Base-by-base conservation (phyloP, 53 echinoderm and acorn worm species). In the Echinarachnius parma region DNA sequence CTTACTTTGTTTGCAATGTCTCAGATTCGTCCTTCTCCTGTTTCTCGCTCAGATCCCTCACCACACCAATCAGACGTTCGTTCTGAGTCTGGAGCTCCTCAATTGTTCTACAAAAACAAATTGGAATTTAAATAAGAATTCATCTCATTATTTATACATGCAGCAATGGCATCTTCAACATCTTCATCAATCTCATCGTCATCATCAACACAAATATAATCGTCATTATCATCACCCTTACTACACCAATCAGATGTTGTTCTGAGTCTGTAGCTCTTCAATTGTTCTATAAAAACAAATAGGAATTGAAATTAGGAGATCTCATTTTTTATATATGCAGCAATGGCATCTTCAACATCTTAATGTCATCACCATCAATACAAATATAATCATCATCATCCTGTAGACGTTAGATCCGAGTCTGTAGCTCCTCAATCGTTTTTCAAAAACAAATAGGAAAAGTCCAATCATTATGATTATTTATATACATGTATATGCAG, bases 81-180 rank as follows among this genome's bases (percentile, higher is more conserved):
- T 96, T 96, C 83, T 96, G 96, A 27, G 80, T 48, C 78, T 96
- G 96, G 21, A 96, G 55, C 34, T 96, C 96, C 31, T 91, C 88
- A 75, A 91, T 91, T 48, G 77, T 82, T 62, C 96, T 94, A 60
- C 22, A 48, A 5, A 48, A 21, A 4, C 3, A 27, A 3, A 65
- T 13, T 8, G 13, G 21, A 52, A 52, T 39, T 39, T 7, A 39
- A 13, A 39, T 7, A 39, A 13, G 13, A 13, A 39, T 13, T 39
- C 7, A 13, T 39, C 13, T 39, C 39, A 9, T 9, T 39, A 7
- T 7, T 39, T 7, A 44, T 16, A 13, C 48, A 48, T 8, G 48
- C 21, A 20, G 5, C 48, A 48, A 16, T 16, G 18, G 5, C 21
- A 21, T 14, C 13, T 4, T 48, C 19, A 48, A 48, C 48, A 48